A percentile compares a stretch with the other conserved stretches of the same genome.
phyloP scores from a whole-genome alignment of 1,140 invertebrate genomes.

The Drosophila kepulauana region DNA sequence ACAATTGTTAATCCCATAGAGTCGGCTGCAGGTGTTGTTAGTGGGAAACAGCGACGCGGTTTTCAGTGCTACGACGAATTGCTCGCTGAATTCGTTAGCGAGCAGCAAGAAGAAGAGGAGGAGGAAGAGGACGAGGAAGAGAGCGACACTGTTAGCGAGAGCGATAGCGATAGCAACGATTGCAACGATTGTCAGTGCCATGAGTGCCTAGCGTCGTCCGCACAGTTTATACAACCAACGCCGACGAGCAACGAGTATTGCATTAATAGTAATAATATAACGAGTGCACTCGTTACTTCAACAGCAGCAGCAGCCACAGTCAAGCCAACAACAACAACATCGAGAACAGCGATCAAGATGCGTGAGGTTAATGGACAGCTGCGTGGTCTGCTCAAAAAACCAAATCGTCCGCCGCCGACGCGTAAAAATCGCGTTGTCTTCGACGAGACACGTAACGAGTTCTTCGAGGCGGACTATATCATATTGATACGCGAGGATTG shows the following conservation, averaged over 20 bases:
- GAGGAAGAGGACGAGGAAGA: slow-evolving; percentile 23
- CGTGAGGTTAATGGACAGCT: slow-evolving; percentile 82
- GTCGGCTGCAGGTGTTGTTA: neutral
- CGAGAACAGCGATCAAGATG: slow-evolving; percentile 54
- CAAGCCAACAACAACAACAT: neutral
- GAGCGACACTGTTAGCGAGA: slow-evolving; percentile 22
- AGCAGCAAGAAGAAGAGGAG: slow-evolving; percentile 56
- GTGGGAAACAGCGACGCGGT: slow-evolving; percentile 27
- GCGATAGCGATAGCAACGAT: slow-evolving; percentile 12
- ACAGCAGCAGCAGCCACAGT: slow-evolving; percentile 14
- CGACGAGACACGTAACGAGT: slow-evolving; percentile 93
- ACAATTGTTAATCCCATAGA: neutral
- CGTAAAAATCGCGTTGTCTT: slow-evolving; percentile 92
- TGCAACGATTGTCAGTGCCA: slow-evolving; percentile 64
- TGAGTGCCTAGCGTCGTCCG: slow-evolving; percentile 63
- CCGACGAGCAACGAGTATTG: slow-evolving; percentile 27
- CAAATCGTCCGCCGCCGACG: slow-evolving; percentile 79
- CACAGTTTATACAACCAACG: neutral
- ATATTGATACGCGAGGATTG: slow-evolving; percentile 94
- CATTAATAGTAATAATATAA: slow-evolving; percentile 13
- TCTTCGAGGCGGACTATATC: slow-evolving; percentile 95
- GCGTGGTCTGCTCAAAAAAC: slow-evolving; percentile 81
- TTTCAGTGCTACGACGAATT: slow-evolving; percentile 81
- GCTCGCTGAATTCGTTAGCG: slow-evolving; percentile 72
- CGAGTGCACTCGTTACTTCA: slow-evolving; percentile 8